phyloP scores from a whole-genome alignment of 2,113 vertebrate genomes.

The Sclerurus mexicanus region DNA sequence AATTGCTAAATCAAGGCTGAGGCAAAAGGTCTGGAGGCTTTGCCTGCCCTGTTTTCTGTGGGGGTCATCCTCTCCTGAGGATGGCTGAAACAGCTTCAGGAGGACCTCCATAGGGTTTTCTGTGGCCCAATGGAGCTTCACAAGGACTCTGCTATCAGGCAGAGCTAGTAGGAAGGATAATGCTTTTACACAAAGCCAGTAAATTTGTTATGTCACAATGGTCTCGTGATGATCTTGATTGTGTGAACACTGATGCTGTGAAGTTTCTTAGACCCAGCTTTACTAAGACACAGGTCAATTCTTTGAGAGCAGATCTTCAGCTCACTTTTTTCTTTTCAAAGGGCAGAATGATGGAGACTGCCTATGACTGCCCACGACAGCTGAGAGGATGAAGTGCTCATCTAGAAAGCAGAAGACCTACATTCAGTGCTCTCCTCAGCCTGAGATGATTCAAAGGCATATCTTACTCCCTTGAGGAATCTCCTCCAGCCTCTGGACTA shows the following conservation, averaged over 20 bases:
- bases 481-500: background rate
- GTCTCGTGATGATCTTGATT: background rate
- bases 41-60: background rate
- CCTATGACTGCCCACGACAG: background rate
- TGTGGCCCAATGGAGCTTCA: background rate
- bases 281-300: background rate
- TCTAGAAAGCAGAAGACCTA: background rate
- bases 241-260: background rate
- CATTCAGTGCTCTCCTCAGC: background rate
- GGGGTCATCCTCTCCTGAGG: background rate
- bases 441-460: background rate
- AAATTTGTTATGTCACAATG: background rate
- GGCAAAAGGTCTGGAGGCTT: background rate
- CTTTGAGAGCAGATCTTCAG: background rate
- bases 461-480: background rate
- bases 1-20: background rate
- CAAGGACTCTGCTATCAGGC: background rate
- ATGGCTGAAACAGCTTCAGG: background rate
- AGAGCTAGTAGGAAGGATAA: background rate
- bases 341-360: background rate
- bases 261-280: background rate
- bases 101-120: background rate
- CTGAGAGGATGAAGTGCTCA: background rate
- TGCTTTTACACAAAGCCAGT: background rate
- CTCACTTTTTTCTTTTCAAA: background rate